Percentiles rank a stretch among this genome's conserved stretches.
Conservation (phyloP, 2,113 vertebrate genomes). For the Barnardius zonarius region DNA sequence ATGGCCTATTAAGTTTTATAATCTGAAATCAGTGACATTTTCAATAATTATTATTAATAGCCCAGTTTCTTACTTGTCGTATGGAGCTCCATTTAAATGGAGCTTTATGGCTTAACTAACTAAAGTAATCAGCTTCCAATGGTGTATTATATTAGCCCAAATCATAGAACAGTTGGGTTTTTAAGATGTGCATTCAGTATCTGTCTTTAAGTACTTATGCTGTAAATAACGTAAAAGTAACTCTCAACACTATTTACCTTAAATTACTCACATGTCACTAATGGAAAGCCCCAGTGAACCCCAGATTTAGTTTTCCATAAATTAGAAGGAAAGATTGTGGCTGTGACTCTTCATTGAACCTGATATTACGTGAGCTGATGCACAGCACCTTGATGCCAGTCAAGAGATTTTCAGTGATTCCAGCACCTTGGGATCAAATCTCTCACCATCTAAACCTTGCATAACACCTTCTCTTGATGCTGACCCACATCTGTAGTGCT, state of each 20-base stretch:
- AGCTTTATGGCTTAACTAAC: constrained; percentile 49
- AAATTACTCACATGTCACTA: not conserved
- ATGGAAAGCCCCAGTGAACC: not conserved
- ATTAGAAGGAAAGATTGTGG: not conserved
- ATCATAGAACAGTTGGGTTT: not conserved
- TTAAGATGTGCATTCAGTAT: not conserved
- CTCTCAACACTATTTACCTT: not conserved
- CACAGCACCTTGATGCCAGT: not conserved
- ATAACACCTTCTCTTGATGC: not conserved
- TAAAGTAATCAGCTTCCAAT: constrained; percentile 41
- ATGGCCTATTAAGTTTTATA: constrained; percentile 67
- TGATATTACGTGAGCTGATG: not conserved
- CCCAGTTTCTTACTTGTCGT: constrained; percentile 29
- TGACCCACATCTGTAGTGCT: not conserved
- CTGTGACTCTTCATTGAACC: not conserved
- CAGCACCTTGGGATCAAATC: not conserved
- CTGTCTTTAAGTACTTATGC: not conserved
- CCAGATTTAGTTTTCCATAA: not conserved
- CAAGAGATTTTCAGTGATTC: not conserved
- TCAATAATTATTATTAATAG: constrained; percentile 68
- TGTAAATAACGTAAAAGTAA: constrained; percentile 2
- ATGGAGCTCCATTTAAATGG: constrained; percentile 18
- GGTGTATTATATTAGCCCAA: constrained; percentile 24
- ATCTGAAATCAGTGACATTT: constrained; percentile 67
- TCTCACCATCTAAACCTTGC: not conserved